Evolutionary conservation across 1,140 invertebrate species (phyloP).

Genomic region (Drosophila aff.): DNA sequence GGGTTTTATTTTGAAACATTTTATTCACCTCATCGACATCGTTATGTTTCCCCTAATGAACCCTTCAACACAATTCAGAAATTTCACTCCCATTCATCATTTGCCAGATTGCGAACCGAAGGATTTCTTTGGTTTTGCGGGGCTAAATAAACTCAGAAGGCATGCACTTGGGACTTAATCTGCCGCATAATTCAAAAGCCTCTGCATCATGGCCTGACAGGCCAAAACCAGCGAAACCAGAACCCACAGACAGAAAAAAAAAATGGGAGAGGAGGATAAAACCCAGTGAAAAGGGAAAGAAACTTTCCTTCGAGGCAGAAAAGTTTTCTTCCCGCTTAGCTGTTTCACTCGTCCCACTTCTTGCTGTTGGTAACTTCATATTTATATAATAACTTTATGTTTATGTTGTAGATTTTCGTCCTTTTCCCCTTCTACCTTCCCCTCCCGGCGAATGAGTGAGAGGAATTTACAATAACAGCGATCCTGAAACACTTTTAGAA

Average conservation of each 20-base stretch:
- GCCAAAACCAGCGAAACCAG: slow-evolving; percentile 41
- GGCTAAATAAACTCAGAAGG: slow-evolving; percentile 67
- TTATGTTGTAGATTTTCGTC: slow-evolving; percentile 76
- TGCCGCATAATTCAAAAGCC: slow-evolving; percentile 74
- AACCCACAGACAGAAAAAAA: slow-evolving; percentile 22
- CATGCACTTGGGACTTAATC: slow-evolving; percentile 76
- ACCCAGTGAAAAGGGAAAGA: slow-evolving; percentile 33
- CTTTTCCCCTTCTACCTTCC: slow-evolving; percentile 1
- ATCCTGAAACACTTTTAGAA: background rate
- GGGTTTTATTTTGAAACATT: slow-evolving; percentile 3
- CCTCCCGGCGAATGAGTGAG: slow-evolving; percentile 14
- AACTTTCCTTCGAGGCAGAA: slow-evolving; percentile 50
- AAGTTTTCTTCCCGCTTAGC: slow-evolving; percentile 56
- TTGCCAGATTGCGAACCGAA: slow-evolving; percentile 23
- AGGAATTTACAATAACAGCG: slow-evolving; percentile 38
- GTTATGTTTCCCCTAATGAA: slow-evolving; percentile 40
- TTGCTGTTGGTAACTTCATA: slow-evolving; percentile 66
- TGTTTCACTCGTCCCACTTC: slow-evolving; percentile 16
- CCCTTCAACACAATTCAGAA: slow-evolving; percentile 40
- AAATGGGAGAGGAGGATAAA: slow-evolving; percentile 11
- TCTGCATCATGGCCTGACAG: slow-evolving; percentile 51
- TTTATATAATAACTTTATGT: slow-evolving; percentile 83
- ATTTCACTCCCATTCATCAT: slow-evolving; percentile 42
- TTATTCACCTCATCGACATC: slow-evolving; percentile 1
- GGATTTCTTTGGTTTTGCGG: slow-evolving; percentile 22